Base-by-base conservation (phyloP, 2,113 vertebrate species). In the Heterotilapia buettikoferi region DNA sequence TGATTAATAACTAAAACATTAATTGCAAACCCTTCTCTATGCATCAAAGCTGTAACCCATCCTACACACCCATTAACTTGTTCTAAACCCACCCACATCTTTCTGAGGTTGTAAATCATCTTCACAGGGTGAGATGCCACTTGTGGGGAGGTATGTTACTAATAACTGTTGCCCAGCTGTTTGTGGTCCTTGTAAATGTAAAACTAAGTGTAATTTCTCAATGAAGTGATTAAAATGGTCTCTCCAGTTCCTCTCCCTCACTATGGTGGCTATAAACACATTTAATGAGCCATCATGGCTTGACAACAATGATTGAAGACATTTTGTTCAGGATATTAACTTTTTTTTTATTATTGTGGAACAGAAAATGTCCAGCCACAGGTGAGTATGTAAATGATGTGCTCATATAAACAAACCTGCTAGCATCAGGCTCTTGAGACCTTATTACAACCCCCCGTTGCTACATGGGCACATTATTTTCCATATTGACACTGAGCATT, bases 351-450 rank as follows among this genome's bases (percentile, higher is more conserved):
- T 26, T 19, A n/a, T 29, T 56, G 8, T 56, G 18, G 8, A 54
- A n/a, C 40, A 45, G 21, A 56, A 18, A 29, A 76, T 10, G 0
- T 47, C 9, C 21, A 59, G 16, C 33, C 53, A 29, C 24, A 82
- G 80, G 21, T 29, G 19, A 78, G 43, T n/a, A 78, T 59, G 16
- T 82, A 61, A 61, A 59, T 82, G 4, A 59, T 56, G 36, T 57
- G 66, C 18, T 76, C 4, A 73, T 84, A 36, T 83, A 54, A 84
- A 54, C 47, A 84, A 36, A 73, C 54, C 57, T 83, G 38, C 56
- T 21, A 66, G 81, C 57, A 36, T 50, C 43, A 12, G 19, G 81
- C 81, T 83, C 24, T 76, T 31, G 71, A 76, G 43, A 76, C 43
- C 16, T 47, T 2, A 14, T 45, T 45, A 13, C 33, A 24, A 40